Conservation (phyloP, 2,888 invertebrate genomes). For the Himalopsyche anomala region DNA sequence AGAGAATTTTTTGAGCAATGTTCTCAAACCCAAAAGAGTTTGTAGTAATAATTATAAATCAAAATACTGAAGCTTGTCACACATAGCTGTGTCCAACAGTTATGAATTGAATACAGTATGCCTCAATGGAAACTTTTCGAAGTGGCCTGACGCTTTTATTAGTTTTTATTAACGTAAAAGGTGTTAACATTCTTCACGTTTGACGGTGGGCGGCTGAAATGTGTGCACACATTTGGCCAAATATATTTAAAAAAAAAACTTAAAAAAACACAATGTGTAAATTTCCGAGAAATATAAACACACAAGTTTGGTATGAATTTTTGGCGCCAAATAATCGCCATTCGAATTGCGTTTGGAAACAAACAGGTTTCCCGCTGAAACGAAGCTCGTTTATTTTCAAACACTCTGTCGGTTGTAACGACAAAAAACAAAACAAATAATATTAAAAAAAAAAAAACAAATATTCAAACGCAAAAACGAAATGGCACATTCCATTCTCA, state of each 20-base stretch:
- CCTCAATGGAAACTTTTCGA: background rate
- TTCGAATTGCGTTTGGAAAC: background rate
- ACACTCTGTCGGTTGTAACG: slow-evolving; percentile 46
- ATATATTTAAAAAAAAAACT: background rate
- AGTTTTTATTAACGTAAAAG: background rate
- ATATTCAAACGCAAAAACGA: slow-evolving; percentile 48
- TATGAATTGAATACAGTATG: too few species aligned
- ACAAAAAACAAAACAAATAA: slow-evolving; percentile 46
- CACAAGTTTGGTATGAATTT: background rate
- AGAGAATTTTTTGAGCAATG: too few species aligned
- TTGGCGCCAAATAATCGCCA: slow-evolving; percentile 19
- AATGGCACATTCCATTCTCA: slow-evolving; percentile 55
- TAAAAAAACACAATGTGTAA: background rate
- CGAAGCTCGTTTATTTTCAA: slow-evolving; percentile 48
- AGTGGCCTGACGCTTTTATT: background rate
- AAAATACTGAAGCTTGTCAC: too few species aligned
- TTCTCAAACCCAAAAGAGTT: too few species aligned
- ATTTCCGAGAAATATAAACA: slow-evolving; percentile 16
- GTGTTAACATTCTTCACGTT: background rate
- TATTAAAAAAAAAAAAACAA: slow-evolving; percentile 40
- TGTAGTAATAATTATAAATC: too few species aligned
- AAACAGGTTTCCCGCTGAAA: slow-evolving; percentile 55
- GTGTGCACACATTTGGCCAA: background rate
- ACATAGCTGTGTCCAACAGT: too few species aligned
- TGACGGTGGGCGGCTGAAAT: background rate